Evolutionary conservation across 2,797 vertebrate species (phyloP).

Genomic region (Cyclura pinguis): DNA sequence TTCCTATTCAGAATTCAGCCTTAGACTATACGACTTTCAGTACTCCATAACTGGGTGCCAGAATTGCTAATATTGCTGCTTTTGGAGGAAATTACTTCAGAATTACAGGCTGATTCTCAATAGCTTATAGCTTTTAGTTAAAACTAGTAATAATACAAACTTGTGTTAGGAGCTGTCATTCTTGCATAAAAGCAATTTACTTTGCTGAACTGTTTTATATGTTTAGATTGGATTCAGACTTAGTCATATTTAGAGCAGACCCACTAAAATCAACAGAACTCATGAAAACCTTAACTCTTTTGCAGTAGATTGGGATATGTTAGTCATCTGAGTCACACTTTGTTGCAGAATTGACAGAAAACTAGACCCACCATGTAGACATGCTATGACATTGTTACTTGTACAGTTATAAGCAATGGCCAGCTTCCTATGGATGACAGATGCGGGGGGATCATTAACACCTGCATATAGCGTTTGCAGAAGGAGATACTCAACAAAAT

Average conservation of each 20-base stretch:
- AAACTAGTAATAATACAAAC: constrained; percentile 36
- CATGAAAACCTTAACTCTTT: not conserved
- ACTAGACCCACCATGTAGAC: no score
- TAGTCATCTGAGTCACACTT: no score
- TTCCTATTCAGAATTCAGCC: not conserved
- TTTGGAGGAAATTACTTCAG: not conserved
- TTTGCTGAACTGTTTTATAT: constrained; percentile 2
- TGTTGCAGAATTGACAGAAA: no score
- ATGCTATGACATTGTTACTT: no score
- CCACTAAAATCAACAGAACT: not conserved
- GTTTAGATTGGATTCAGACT: not conserved
- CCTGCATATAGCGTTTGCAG: no score
- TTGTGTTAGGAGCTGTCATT: constrained; percentile 26
- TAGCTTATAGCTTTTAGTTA: constrained; percentile 54
- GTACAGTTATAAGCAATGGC: no score
- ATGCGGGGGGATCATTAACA: no score
- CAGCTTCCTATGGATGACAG: no score
- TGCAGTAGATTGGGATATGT: no score
- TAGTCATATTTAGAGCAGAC: not conserved
- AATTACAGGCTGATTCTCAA: constrained; percentile 34
- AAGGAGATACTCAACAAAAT: no score
- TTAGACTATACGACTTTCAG: not conserved
- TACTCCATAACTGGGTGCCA: not conserved
- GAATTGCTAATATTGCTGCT: not conserved
- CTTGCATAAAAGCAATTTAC: not conserved